Evolutionary conservation across 2,113 vertebrate genomes (phyloP).

Genomic region (Xenotilapia flavipinnis): DNA sequence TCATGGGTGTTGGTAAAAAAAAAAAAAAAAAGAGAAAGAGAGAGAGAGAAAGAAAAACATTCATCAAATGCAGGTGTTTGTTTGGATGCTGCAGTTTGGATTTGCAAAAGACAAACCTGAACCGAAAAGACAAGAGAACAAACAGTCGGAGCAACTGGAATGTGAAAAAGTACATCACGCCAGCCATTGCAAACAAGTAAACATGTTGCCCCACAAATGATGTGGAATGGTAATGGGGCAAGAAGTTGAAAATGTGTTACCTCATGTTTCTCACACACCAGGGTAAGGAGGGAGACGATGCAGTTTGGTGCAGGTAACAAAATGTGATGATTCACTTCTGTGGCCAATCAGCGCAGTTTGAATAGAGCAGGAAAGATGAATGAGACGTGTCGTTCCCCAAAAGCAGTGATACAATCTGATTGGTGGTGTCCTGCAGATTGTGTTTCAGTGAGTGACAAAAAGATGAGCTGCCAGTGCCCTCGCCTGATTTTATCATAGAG

Average conservation of each 20-base stretch:
- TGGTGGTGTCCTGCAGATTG: not conserved
- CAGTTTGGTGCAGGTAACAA: not conserved
- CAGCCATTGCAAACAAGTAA: not conserved
- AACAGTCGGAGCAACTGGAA: not conserved
- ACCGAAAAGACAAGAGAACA: not conserved
- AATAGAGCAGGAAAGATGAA: not conserved
- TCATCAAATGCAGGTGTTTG: not conserved
- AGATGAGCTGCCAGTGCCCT: not conserved
- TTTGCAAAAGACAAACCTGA: not conserved
- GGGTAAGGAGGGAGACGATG: not conserved
- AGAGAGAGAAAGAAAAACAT: not conserved
- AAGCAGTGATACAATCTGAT: not conserved
- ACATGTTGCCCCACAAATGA: conserved; percentile 1
- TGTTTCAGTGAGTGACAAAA: conserved; percentile 2
- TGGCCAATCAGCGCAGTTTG: not conserved
- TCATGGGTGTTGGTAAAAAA: not conserved
- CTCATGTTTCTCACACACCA: not conserved
- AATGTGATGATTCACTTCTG: not conserved
- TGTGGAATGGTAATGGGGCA: conserved; percentile 25
- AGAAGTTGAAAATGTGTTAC: not conserved
- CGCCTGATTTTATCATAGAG: not conserved
- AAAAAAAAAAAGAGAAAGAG: not conserved
- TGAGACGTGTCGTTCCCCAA: not conserved
- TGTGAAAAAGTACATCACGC: not conserved
- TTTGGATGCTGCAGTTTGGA: not conserved